Evolutionary conservation across 2,797 vertebrate genomes (phyloP).

Genomic region (Falco columbarius): DNA sequence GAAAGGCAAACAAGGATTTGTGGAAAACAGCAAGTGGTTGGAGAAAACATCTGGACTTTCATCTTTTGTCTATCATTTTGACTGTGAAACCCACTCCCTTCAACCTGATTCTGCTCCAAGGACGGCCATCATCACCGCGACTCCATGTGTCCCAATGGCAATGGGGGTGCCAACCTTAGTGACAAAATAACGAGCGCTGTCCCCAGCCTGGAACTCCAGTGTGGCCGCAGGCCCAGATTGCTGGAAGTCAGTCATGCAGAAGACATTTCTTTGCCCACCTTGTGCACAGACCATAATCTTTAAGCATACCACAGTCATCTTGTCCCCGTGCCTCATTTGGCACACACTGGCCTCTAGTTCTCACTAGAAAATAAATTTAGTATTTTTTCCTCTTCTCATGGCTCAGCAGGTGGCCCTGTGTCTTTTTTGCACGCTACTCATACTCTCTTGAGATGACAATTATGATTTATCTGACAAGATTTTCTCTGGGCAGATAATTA

Average conservation of each 20-base stretch:
- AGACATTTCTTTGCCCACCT: not conserved
- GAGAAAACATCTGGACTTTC: not conserved
- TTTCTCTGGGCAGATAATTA: not conserved
- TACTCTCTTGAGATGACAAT: not conserved
- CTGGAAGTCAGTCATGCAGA: not conserved
- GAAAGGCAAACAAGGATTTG: not conserved
- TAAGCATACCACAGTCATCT: not conserved
- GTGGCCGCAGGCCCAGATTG: rapidly evolving
- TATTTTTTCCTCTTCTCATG: not conserved
- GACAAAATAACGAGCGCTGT: rapidly evolving
- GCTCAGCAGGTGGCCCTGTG: not conserved
- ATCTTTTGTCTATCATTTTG: not conserved
- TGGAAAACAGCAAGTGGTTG: not conserved
- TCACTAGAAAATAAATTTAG: not conserved
- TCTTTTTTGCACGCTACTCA: not conserved
- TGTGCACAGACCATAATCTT: not conserved
- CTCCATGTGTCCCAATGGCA: not conserved
- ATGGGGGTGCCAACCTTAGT: not conserved
- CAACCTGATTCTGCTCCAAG: not conserved
- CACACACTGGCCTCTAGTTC: not conserved
- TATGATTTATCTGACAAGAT: not conserved
- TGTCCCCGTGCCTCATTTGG: not conserved
- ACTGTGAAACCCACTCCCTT: not conserved
- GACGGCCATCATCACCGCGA: not conserved
- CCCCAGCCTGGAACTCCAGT: not conserved